These are phyloP conservation scores for Tipula unca DNA, from an alignment of 2,888 invertebrate genomes.

Conservation along the genomic window DNA sequence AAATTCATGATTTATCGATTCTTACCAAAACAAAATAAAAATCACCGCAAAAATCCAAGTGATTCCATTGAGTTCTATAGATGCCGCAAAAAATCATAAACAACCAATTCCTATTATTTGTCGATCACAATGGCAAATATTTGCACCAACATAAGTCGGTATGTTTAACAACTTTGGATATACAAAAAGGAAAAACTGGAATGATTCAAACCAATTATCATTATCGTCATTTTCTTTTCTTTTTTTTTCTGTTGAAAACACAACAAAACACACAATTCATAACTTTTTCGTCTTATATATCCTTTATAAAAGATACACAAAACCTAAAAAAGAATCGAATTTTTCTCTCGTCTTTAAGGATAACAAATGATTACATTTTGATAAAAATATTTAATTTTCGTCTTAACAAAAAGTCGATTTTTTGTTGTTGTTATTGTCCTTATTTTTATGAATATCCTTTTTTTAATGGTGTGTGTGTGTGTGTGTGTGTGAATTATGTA, in stretches of 20 bases:
- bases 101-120: background rate
- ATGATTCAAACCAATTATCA: constrained; percentile 3
- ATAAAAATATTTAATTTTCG: constrained; percentile 8
- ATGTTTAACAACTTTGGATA: background rate
- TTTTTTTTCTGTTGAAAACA: background rate
- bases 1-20: background rate
- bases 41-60: background rate
- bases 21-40: background rate
- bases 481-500: background rate
- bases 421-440: background rate
- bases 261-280: background rate
- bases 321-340: background rate
- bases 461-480: too few relatives aligned
- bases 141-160: background rate
- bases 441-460: background rate
- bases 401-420: background rate
- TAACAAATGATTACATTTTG: constrained; percentile 8
- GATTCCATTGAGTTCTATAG: background rate
- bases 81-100: background rate
- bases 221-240: background rate
- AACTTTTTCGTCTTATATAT: background rate
- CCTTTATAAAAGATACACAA: background rate
- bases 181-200: background rate
- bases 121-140: background rate
- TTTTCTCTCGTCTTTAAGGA: background rate